phyloP scores from a whole-genome alignment of 1,140 invertebrate species.

The Cotesia chilonis region DNA sequence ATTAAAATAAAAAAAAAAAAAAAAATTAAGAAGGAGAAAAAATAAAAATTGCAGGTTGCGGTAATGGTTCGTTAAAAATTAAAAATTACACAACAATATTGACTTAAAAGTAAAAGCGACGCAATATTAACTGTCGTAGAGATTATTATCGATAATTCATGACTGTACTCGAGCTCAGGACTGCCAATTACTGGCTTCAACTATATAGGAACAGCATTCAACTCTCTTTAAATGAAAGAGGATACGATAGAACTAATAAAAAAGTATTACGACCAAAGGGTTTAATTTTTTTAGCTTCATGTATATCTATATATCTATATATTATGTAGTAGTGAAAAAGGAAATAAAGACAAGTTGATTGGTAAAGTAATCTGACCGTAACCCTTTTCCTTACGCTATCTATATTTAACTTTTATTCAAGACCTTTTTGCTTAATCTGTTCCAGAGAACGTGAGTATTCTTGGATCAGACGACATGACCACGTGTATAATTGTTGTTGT shows the following conservation, averaged over 20 bases:
- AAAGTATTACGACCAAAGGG: background rate
- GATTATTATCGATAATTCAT: constrained; percentile 32
- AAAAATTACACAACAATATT: constrained; percentile 16
- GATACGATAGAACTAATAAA: background rate
- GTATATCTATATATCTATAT: too few relatives aligned
- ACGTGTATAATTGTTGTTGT: constrained; percentile 92
- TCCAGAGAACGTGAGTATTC: constrained; percentile 84
- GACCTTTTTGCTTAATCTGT: constrained; percentile 28
- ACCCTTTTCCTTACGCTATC: constrained; percentile 9
- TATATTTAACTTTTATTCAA: constrained; percentile 20
- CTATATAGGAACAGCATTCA: background rate
- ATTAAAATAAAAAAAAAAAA: background rate
- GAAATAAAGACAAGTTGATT: constrained; percentile 13
- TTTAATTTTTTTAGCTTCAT: too few relatives aligned
- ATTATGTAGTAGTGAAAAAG: background rate
- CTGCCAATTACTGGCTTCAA: constrained; percentile 22
- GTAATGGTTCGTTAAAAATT: constrained; percentile 13
- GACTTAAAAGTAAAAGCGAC: constrained; percentile 19
- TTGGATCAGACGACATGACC: constrained; percentile 93
- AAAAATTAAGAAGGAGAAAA: background rate
- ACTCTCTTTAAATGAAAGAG: background rate
- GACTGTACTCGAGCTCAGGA: background rate
- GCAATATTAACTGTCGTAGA: constrained; percentile 26
- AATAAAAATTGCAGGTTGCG: too few relatives aligned
- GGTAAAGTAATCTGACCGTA: constrained; percentile 11